A percentile compares a stretch with the other conserved stretches of the same genome.
Conservation (phyloP, 2,888 invertebrate genomes). For the Megastigmus dorsalis region DNA sequence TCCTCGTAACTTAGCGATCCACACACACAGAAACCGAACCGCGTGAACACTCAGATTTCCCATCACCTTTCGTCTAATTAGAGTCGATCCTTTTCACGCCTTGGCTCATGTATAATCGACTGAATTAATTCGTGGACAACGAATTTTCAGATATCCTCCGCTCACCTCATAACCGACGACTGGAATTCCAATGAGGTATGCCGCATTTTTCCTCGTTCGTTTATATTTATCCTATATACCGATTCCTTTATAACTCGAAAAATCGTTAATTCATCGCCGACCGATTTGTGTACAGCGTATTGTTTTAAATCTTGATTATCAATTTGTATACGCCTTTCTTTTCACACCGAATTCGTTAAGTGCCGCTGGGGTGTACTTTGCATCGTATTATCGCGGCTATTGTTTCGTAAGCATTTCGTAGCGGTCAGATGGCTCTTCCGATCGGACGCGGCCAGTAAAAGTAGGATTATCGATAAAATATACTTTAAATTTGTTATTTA, state of each 20-base stretch:
- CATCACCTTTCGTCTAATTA: not conserved
- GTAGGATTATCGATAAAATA: too few relatives aligned
- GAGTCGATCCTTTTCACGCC: slow-evolving; percentile 8
- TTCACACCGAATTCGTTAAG: too few relatives aligned
- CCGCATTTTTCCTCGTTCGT: slow-evolving; percentile 4
- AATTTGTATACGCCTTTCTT: too few relatives aligned
- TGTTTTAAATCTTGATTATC: too few relatives aligned
- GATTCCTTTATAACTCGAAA: not conserved
- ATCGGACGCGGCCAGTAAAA: too few relatives aligned
- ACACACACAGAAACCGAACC: not conserved
- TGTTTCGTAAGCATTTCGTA: too few relatives aligned
- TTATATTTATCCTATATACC: not conserved
- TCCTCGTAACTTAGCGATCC: not conserved
- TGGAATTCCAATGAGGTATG: not conserved
- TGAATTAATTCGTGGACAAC: not conserved
- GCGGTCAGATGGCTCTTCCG: too few relatives aligned
- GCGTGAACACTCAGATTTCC: not conserved
- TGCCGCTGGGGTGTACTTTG: too few relatives aligned
- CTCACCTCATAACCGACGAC: not conserved
- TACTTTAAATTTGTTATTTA: too few relatives aligned
- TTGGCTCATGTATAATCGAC: not conserved
- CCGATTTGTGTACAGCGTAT: too few relatives aligned
- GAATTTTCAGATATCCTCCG: not conserved
- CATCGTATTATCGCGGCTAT: too few relatives aligned
- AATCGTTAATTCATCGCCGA: too few relatives aligned